Conservation (phyloP, 1,140 invertebrate species). For the Neotoxoptera formosana region DNA sequence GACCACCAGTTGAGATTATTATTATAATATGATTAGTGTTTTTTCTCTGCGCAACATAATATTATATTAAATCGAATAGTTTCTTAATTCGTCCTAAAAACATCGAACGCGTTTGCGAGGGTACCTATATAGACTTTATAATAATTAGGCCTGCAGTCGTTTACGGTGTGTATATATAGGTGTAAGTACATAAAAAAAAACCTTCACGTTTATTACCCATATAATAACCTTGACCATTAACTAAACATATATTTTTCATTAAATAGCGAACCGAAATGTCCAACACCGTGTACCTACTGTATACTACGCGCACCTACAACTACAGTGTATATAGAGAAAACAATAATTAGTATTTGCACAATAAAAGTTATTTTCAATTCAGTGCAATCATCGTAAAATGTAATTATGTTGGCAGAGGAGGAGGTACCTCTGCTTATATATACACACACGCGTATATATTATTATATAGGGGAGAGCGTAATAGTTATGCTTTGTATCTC, state of each 20-base stretch:
- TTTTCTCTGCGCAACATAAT: not conserved
- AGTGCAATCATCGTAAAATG: constrained; percentile 13
- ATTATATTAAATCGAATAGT: not conserved
- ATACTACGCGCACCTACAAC: not conserved
- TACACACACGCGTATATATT: not conserved
- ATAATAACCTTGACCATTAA: constrained; percentile 18
- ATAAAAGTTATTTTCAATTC: constrained; percentile 30
- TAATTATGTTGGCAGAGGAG: not conserved
- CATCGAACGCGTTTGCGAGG: not conserved
- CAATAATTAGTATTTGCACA: constrained; percentile 27
- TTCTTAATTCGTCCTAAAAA: not conserved
- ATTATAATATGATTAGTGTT: not conserved
- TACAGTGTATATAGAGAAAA: not conserved
- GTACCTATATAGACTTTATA: not conserved
- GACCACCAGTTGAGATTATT: not conserved
- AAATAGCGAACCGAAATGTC: constrained; percentile 8
- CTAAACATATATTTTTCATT: not conserved
- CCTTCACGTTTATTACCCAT: not conserved
- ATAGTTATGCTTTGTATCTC: not conserved
- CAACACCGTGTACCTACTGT: not conserved
- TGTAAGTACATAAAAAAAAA: not conserved
- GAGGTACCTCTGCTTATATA: not conserved
- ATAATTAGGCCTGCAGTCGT: not conserved
- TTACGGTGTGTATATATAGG: not conserved
- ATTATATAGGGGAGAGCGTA: not conserved